phyloP scores from a whole-genome alignment of 2,888 invertebrate genomes.

The Tipula helvola region DNA sequence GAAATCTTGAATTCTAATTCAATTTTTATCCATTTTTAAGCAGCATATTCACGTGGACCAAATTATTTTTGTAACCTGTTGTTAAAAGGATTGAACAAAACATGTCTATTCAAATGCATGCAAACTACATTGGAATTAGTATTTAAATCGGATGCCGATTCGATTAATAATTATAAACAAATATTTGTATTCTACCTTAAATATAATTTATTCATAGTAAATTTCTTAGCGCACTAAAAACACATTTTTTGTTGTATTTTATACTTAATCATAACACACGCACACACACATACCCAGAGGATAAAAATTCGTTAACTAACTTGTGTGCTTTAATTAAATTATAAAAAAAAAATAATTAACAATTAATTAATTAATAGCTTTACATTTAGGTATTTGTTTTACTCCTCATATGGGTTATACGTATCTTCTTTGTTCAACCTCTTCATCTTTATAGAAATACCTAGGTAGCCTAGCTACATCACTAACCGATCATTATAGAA shows the following conservation, averaged over 20 bases:
- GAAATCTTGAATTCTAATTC: neutral
- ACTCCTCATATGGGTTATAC: neutral
- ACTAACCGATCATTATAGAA: neutral
- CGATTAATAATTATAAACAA: neutral
- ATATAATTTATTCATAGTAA: neutral
- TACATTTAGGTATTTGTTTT: neutral
- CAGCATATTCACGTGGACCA: neutral
- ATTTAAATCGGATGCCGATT: neutral
- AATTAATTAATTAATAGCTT: constrained; percentile 4
- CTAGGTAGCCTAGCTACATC: neutral
- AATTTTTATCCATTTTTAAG: neutral
- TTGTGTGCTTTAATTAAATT: neutral
- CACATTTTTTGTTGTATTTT: neutral
- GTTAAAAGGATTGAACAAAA: neutral
- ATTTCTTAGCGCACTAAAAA: neutral
- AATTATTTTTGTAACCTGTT: neutral
- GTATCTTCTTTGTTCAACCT: neutral
- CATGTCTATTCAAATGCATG: neutral
- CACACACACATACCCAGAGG: neutral
- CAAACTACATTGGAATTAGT: neutral
- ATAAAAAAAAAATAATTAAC: neutral
- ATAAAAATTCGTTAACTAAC: neutral
- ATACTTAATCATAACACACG: neutral
- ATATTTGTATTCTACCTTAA: neutral
- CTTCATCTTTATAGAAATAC: neutral